These are phyloP conservation scores for Melanchra persicariae DNA, from an alignment of 2,888 invertebrate species.

Conservation along the genomic window DNA sequence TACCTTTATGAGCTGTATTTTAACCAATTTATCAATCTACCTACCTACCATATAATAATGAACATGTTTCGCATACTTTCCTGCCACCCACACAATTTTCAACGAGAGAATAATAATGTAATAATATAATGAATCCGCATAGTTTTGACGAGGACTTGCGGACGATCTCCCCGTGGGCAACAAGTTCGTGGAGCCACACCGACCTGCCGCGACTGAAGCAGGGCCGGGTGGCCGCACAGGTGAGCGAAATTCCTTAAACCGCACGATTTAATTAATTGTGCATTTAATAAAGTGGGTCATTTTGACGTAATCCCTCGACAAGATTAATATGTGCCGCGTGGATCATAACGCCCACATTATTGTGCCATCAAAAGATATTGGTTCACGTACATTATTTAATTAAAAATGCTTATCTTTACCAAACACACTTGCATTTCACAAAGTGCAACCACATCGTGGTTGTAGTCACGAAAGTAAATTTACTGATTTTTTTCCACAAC, in stretches of 20 bases:
- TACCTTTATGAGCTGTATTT: not conserved
- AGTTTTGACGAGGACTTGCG: slow-evolving; percentile 93
- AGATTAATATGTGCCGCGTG: slow-evolving; percentile 60
- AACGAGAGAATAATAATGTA: slow-evolving; percentile 27
- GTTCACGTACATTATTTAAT: slow-evolving; percentile 37
- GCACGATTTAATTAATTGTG: slow-evolving; percentile 65
- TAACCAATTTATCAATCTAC: not conserved
- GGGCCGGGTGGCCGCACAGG: slow-evolving; percentile 92
- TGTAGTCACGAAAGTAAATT: not conserved
- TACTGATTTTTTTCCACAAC: not conserved
- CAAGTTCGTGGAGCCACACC: slow-evolving; percentile 95
- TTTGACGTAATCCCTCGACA: slow-evolving; percentile 57
- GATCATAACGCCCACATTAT: slow-evolving; percentile 47
- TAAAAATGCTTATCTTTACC: slow-evolving; percentile 19
- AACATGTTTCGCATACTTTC: slow-evolving; percentile 6
- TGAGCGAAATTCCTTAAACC: slow-evolving; percentile 62
- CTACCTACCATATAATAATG: not conserved
- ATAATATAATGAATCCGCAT: slow-evolving; percentile 60
- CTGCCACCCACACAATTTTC: not conserved
- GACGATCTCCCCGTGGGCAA: slow-evolving; percentile 94
- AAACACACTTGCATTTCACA: slow-evolving; percentile 1
- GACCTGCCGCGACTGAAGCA: slow-evolving; percentile 93
- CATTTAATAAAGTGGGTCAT: slow-evolving; percentile 64
- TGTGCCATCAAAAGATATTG: slow-evolving; percentile 41
- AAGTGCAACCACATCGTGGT: not conserved